phyloP scores from a whole-genome alignment of 2,797 vertebrate species.

The Acrossocheilus wenchowensis region DNA sequence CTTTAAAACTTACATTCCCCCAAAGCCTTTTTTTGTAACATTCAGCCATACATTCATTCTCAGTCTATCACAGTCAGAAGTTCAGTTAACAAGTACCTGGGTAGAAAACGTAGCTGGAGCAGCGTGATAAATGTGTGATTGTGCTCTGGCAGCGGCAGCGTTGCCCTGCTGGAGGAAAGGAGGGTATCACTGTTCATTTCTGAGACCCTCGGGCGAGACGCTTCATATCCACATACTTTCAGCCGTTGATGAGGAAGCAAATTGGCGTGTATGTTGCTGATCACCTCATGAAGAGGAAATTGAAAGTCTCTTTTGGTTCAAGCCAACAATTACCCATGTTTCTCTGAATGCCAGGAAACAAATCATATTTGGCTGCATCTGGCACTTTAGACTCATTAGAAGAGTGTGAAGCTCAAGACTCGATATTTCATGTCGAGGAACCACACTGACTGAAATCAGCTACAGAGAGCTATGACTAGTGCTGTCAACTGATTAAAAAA shows the following conservation, averaged over 20 bases:
- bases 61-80: neutral
- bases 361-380: constrained; percentile 52
- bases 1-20: neutral
- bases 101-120: neutral
- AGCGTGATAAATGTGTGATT: neutral
- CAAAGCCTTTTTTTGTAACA: neutral
- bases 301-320: constrained; percentile 42
- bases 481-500: neutral
- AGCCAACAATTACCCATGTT: constrained; percentile 48
- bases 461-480: neutral
- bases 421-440: neutral
- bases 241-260: neutral
- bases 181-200: neutral
- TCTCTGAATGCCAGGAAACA: constrained; percentile 53
- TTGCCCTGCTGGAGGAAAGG: neutral
- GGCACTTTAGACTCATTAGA: constrained; percentile 55
- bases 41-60: neutral
- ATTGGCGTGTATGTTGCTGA: neutral
- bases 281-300: constrained; percentile 46
- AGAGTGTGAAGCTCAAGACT: constrained; percentile 35
- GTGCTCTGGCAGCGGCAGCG: neutral
- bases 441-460: neutral
- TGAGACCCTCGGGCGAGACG: neutral
- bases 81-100: neutral
- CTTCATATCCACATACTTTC: neutral